These are phyloP conservation scores for Parnassius smintheus DNA, from an alignment of 2,888 invertebrate genomes.

Conservation along the genomic window DNA sequence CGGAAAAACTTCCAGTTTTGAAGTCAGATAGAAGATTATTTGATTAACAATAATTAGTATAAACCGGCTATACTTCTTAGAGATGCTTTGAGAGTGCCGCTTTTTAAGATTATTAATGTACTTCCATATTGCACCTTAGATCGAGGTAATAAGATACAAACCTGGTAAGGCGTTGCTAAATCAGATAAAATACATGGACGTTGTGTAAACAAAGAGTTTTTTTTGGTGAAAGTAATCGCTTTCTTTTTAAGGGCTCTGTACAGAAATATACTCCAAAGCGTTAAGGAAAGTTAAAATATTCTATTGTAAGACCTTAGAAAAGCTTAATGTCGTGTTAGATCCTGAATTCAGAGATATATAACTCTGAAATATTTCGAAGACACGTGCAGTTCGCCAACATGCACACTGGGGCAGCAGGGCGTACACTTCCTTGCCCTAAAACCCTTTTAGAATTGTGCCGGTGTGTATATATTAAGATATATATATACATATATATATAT, in stretches of 20 bases:
- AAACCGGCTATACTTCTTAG: constrained; percentile 63
- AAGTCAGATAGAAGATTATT: constrained; percentile 68
- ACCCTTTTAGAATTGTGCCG: too few relatives aligned
- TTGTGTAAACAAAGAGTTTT: constrained; percentile 48
- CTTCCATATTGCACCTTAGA: constrained; percentile 19
- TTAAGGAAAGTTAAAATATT: too few relatives aligned
- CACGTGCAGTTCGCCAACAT: too few relatives aligned
- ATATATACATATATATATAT: too few relatives aligned
- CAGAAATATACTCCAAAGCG: too few relatives aligned
- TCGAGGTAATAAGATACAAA: constrained; percentile 8
- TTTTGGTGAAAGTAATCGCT: constrained; percentile 59
- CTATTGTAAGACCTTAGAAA: too few relatives aligned
- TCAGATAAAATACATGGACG: constrained; percentile 10
- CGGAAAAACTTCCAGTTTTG: constrained; percentile 55
- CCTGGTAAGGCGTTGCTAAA: neutral
- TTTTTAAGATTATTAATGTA: constrained; percentile 31
- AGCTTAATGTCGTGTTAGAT: too few relatives aligned
- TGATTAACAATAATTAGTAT: constrained; percentile 78
- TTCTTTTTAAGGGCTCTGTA: constrained; percentile 37
- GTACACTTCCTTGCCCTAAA: too few relatives aligned
- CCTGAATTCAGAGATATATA: too few relatives aligned
- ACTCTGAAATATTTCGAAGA: too few relatives aligned
- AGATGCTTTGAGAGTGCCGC: constrained; percentile 58
- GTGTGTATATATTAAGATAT: too few relatives aligned
- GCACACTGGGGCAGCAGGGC: too few relatives aligned